A percentile compares a stretch with the other conserved stretches of the same genome.
These are phyloP conservation scores for Eretmocerus hayati DNA, from an alignment of 2,888 invertebrate genomes.

Conservation along the genomic window DNA sequence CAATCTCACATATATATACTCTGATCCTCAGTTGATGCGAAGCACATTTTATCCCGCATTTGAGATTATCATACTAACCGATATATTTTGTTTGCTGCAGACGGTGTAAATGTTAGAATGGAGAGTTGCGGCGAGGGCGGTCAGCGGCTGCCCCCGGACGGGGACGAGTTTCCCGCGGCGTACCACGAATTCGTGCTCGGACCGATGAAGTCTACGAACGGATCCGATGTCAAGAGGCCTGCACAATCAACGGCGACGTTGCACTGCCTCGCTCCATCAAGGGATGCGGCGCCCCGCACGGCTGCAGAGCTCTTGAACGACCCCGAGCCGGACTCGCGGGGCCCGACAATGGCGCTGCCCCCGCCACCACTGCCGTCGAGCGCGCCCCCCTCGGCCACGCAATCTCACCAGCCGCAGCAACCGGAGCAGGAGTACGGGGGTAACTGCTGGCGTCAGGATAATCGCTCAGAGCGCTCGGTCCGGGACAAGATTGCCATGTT, in stretches of 20 bases:
- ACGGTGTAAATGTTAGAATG: conserved; percentile 47
- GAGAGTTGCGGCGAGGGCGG: conserved; percentile 55
- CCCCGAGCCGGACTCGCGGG: conserved; percentile 4
- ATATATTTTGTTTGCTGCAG: too few species aligned
- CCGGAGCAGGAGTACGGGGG: conserved; percentile 40
- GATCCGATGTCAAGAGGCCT: too few species aligned
- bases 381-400: conserved; percentile 37
- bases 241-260: conserved; percentile 27
- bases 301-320: conserved; percentile 18
- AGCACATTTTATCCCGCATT: too few species aligned
- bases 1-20: too few species aligned
- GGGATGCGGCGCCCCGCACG: conserved; percentile 11
- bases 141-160: conserved; percentile 73
- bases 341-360: conserved; percentile 19
- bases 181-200: conserved; percentile 55
- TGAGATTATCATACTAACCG: too few species aligned
- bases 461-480: conserved; percentile 73
- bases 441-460: conserved; percentile 61
- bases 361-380: conserved; percentile 43
- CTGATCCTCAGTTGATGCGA: too few species aligned
- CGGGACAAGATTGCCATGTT: conserved; percentile 85
- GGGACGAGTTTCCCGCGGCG: conserved; percentile 71
- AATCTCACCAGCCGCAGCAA: conserved; percentile 17
- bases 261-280: conserved; percentile 9
- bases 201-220: too few species aligned